Conservation (phyloP, 2,888 invertebrate species). For the Beris morrisii region DNA sequence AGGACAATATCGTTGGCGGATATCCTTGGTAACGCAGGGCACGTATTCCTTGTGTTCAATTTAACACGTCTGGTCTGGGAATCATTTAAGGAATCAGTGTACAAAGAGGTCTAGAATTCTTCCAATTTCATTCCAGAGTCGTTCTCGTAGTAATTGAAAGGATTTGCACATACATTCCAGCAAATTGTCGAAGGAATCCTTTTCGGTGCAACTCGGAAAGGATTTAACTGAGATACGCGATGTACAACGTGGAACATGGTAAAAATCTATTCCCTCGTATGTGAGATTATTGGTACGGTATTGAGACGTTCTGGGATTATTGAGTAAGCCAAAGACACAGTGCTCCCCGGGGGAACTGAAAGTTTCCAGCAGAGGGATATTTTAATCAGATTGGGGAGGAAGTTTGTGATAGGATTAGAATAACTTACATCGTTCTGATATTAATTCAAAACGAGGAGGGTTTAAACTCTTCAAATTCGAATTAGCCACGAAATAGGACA, state of each 20-base stretch:
- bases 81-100: conserved; percentile 37
- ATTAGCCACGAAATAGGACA: too few relatives aligned
- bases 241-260: background rate
- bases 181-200: conserved; percentile 36
- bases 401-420: too few relatives aligned
- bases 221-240: conserved; percentile 24
- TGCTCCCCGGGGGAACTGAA: too few relatives aligned
- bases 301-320: conserved; percentile 17
- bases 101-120: background rate
- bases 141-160: conserved; percentile 37
- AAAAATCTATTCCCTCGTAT: conserved; percentile 1
- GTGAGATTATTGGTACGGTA: conserved; percentile 9
- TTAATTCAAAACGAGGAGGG: too few relatives aligned
- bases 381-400: too few relatives aligned
- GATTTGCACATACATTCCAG: conserved; percentile 38
- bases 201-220: conserved; percentile 28
- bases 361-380: too few relatives aligned
- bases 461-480: too few relatives aligned
- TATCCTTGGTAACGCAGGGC: conserved; percentile 23
- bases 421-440: too few relatives aligned
- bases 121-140: conserved; percentile 30
- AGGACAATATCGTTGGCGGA: too few relatives aligned
- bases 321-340: conserved; percentile 6
- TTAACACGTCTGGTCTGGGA: conserved; percentile 36
- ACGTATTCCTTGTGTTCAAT: conserved; percentile 36